Evolutionary conservation across 2,888 invertebrate genomes (phyloP), one percentile per base, ranked within the genome.

Genomic region (Adelognathus sp.): DNA sequence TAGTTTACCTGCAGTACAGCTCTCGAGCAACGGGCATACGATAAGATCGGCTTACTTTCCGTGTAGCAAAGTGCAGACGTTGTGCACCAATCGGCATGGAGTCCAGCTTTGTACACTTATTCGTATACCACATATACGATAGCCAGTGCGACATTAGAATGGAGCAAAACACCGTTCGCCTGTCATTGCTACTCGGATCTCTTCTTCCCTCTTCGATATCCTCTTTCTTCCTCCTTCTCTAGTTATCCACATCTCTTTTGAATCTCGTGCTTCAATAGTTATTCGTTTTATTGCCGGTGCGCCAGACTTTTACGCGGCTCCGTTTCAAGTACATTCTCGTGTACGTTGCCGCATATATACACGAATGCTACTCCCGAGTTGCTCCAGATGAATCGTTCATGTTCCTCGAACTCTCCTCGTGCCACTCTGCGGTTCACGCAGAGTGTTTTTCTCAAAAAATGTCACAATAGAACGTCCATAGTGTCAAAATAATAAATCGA

Each of bases 31-130:
- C 36, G 67, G 29, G 54, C 67, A 39, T 54, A 67, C 67, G 67
- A 67, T 67, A 67, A 67, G 67, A 67, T 67, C 67, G 67, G 67
- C 67, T 67, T 67, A 67, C 67, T 67, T 67, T 54, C 54, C 67
- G 67, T 54, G 29, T 39, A 50, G 54, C 27, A 16, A 39, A 67
- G 39, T 54, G 39, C 67, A 39, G 41, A 67, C 52, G 52, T 27
- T 24, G 21, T 50, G 50, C 21, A 50, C 50, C 50, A 50, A 21
- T 50, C 50, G 50, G 21, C 50, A 50, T 50, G 50, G 50, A 21
- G 50, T 50, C 50, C 24, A 50, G 50, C 58, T 36, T 24, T n/a
- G 58, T 60, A 24, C n/a, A 21, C n/a, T 60, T 60, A 36, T 60
- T 60, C 58, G 39, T 21, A 36, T 36, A 33, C 16, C 58, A 21